A percentile compares a stretch with the other conserved stretches of the same genome.
Conservation (phyloP, 2,113 vertebrate genomes). For the Rhabdornis inornatus region DNA sequence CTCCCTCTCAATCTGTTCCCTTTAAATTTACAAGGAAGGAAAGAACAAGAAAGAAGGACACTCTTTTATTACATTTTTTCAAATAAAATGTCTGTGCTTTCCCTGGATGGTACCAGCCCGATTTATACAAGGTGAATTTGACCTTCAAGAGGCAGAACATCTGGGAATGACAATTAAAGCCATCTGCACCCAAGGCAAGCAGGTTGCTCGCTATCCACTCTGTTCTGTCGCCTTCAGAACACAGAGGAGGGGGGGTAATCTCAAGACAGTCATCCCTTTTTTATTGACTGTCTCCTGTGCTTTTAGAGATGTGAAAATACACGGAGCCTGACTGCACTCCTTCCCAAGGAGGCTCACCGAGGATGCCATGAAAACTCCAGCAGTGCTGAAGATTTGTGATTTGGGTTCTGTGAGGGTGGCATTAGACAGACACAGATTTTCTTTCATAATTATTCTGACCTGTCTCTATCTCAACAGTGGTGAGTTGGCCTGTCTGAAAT, state of each 20-base stretch:
- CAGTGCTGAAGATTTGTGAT: neutral
- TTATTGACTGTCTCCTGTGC: slow-evolving; percentile 61
- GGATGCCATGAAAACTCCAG: neutral
- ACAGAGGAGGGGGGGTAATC: slow-evolving; percentile 43
- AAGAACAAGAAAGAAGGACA: slow-evolving; percentile 61
- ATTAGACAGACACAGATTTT: neutral
- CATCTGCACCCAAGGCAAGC: slow-evolving; percentile 73
- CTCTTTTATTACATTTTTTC: slow-evolving; percentile 66
- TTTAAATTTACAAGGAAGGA: slow-evolving; percentile 61
- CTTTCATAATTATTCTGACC: neutral
- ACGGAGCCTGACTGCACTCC: slow-evolving; percentile 15
- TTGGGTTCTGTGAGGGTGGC: neutral
- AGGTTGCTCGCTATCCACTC: slow-evolving; percentile 65
- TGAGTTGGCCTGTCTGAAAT: neutral
- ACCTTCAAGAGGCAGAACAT: slow-evolving; percentile 74
- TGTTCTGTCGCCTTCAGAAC: slow-evolving; percentile 65
- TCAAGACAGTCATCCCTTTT: slow-evolving; percentile 69
- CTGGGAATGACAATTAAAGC: slow-evolving; percentile 75
- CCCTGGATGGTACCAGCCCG: slow-evolving; percentile 63
- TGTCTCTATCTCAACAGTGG: neutral
- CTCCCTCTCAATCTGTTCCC: slow-evolving; percentile 51
- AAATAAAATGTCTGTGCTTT: slow-evolving; percentile 64
- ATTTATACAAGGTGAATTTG: slow-evolving; percentile 75
- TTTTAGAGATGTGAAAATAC: slow-evolving; percentile 59
- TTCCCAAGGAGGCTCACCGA: neutral